Evolutionary conservation across 37 sponge, comb jelly and placozoan species (phyloP).

Genomic region (Oscarella lobularis): DNA sequence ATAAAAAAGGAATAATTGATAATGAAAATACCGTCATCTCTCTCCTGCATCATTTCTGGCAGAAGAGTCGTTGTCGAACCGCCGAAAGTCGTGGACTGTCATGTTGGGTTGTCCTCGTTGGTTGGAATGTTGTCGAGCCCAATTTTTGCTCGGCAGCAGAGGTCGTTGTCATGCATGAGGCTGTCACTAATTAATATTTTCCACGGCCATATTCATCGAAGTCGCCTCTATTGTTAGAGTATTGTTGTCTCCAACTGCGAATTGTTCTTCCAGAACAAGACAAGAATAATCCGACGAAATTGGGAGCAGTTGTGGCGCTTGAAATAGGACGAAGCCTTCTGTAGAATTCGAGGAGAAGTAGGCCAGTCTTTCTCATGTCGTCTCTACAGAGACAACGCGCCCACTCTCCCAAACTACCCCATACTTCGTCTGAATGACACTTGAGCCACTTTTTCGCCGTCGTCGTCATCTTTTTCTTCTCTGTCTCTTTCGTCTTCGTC

Average conservation of each 20-base stretch:
- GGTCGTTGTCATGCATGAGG: slow-evolving; percentile 21
- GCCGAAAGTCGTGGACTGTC: too few species aligned
- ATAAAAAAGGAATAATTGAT: too few species aligned
- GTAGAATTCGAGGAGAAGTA: neutral
- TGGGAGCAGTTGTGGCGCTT: neutral
- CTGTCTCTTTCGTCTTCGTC: too few species aligned
- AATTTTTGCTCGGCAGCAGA: slow-evolving; percentile 5
- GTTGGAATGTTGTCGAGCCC: slow-evolving; percentile 13
- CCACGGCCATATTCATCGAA: neutral
- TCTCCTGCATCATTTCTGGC: too few species aligned
- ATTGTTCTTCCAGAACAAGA: neutral
- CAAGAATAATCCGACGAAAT: neutral
- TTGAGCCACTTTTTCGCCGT: too few species aligned
- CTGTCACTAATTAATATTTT: neutral
- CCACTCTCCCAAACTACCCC: neutral
- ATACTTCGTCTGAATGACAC: neutral
- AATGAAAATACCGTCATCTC: too few species aligned
- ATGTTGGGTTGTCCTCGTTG: slow-evolving; percentile 26
- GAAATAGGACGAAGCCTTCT: neutral
- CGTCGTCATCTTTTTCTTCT: too few species aligned
- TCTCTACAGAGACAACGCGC: neutral
- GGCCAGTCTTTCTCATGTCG: neutral
- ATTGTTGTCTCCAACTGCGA: neutral
- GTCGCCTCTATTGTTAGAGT: neutral
- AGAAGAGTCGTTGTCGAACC: too few species aligned